Base-by-base conservation (phyloP, 1,140 invertebrate genomes). In the honey bee (Apis mellifera) region DNA sequence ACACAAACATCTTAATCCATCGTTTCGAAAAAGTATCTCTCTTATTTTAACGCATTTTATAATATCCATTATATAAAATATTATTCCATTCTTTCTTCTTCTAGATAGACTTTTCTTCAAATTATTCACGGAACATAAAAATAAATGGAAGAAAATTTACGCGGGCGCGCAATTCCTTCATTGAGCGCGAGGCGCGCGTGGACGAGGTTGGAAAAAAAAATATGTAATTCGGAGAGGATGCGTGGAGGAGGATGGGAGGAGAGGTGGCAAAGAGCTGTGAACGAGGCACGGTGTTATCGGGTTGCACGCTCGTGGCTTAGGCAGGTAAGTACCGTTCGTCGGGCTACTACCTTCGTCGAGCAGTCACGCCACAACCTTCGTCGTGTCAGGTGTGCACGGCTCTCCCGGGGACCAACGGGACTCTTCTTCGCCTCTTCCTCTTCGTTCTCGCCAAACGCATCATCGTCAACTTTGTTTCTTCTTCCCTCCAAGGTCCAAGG, bases 241-340 rank as follows among this genome's bases (percentile, higher is more conserved):
- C 11, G 57, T 64, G 57, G 48, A 32, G 52, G 64, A 42, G 32
- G 32, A 42, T 42, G 32, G 80, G 26, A 83, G 78, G 73, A 77
- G 62, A 68, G 74, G 78, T 59, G 76, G 77, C 76, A 55, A 72
- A 57, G 75, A 81, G 74, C 42, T 68, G 57, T 52, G 78, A 68
- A 65, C 70, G 82, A 78, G 85, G 84, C 86, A 89, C 86, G 83
- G 80, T 86, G 78, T 82, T 86, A 81, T 82, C 79, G 84, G 74
- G 62, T 84, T 82, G 54, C 77, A 78, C 54, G 74, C 77, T 85
- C 83, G 50, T 52, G 83, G 80, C 81, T 84, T 77, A 89, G 91
- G 90, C 91, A 90, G 84, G 89, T 88, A 92, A 92, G 91, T 92
- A 92, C 92, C 92, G 92, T 92, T 92, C 73, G 85, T 83, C 82